These are phyloP conservation scores for Gallinago paraguaiae DNA, from an alignment of 2,113 vertebrate genomes.

Conservation along the genomic window DNA sequence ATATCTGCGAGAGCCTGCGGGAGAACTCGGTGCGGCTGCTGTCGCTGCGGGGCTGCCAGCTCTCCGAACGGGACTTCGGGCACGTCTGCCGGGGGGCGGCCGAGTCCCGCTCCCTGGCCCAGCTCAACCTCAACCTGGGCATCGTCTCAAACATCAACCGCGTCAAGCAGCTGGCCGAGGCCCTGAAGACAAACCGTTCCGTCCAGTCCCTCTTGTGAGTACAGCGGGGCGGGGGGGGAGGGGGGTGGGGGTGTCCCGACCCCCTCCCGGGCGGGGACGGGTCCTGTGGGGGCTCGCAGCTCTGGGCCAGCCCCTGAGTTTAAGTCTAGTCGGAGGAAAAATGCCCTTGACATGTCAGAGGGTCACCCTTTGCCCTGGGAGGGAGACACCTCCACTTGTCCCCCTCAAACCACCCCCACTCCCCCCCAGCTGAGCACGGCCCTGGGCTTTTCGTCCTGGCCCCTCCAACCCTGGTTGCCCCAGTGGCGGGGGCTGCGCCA, in stretches of 20 bases:
- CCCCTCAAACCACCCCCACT: no score
- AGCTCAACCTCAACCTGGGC: slow-evolving; percentile 95
- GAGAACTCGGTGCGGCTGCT: slow-evolving; percentile 90
- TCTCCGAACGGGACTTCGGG: slow-evolving; percentile 92
- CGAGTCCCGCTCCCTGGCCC: slow-evolving; percentile 86
- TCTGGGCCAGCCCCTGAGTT: not conserved
- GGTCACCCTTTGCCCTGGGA: not conserved
- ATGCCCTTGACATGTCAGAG: not conserved
- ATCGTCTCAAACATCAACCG: slow-evolving; percentile 87
- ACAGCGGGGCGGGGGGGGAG: not conserved
- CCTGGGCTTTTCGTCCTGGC: not conserved
- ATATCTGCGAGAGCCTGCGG: slow-evolving; percentile 91
- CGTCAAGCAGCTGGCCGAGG: slow-evolving; percentile 88
- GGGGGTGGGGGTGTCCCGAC: no score
- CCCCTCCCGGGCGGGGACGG: not conserved
- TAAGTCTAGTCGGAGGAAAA: not conserved
- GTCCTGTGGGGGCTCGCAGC: not conserved
- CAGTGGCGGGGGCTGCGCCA: not conserved
- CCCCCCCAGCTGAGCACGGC: not conserved
- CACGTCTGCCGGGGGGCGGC: slow-evolving; percentile 88
- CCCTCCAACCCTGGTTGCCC: not conserved
- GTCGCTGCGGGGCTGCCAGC: slow-evolving; percentile 90
- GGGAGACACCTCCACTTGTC: not conserved
- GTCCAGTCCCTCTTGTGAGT: slow-evolving; percentile 97
- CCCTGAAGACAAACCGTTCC: slow-evolving; percentile 89